Base-by-base conservation (phyloP, 2,797 vertebrate genomes). In the Crax fasciolata region DNA sequence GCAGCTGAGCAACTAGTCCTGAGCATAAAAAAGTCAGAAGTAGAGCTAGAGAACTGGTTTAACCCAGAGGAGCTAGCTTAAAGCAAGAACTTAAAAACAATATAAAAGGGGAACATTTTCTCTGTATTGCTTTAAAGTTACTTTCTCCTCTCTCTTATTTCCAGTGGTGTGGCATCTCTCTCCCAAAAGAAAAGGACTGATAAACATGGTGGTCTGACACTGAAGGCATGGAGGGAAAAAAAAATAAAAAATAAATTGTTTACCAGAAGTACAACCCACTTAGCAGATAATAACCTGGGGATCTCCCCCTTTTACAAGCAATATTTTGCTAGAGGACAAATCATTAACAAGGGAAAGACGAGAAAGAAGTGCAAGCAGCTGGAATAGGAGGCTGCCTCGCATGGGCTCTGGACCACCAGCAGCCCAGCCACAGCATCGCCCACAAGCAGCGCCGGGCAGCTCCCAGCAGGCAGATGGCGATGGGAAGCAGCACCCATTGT, bases 241-340 rank as follows among this genome's bases (percentile, higher is more conserved):
- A 66, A 80, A 11, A 66, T 19, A 55, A 55, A n/a, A 55, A 84
- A 94, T 94, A 76, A 86, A 93, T 96, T 94, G 91, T 32, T n/a
- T 57, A 21, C n/a, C 55, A 32, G 19, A 57, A 57, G 8, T 57
- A 21, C 12, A 76, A 93, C 73, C 91, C 90, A 93, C 90, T 95
- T 93, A 76, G 71, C 28, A 92, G 95, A 89, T 85, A 92, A 93
- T 71, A 93, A 89, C 75, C 82, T 58, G 79, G 74, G 71, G 54
- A 87, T 85, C 68, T 49, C 54, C 82, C 58, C 20, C 48, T 18
- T 77, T 73, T 35, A 54, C 25, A 76, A 75, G 87, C 41, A 89
- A 62, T 13, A 27, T 72, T 92, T 80, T 83, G 65, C 61, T 55
- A 44, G 49, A 81, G 90, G 86, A 86, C 59, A 90, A 93, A 93